These are phyloP conservation scores for Eumerus sabulonum DNA, from an alignment of 2,888 invertebrate genomes.

Conservation along the genomic window DNA sequence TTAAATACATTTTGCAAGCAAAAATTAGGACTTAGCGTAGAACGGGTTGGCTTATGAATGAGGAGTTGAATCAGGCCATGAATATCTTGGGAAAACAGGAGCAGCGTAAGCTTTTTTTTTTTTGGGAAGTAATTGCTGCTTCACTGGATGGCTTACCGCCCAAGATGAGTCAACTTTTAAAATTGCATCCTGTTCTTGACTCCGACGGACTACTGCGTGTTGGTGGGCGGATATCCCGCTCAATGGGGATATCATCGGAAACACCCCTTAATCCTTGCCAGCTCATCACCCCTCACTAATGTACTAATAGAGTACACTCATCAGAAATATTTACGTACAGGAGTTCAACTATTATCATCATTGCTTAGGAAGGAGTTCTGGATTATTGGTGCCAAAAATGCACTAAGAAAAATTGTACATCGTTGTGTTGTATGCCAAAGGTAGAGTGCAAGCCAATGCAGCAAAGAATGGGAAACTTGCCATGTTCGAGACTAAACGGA, in stretches of 20 bases:
- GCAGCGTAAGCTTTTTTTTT: no score
- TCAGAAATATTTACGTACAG: slow-evolving; percentile 7
- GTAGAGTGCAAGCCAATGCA: slow-evolving; percentile 5
- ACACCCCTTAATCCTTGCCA: slow-evolving; percentile 8
- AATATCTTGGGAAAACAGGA: no score
- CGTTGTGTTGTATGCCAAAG: slow-evolving; percentile 10
- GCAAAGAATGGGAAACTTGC: slow-evolving; percentile 8
- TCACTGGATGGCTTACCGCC: no score
- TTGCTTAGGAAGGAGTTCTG: slow-evolving; percentile 8
- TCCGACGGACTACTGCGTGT: background rate
- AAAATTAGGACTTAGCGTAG: no score
- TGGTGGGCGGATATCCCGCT: slow-evolving; percentile 9
- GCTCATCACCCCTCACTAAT: background rate
- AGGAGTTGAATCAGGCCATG: no score
- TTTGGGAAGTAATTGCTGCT: no score
- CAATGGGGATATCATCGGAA: background rate
- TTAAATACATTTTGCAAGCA: background rate
- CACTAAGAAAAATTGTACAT: slow-evolving; percentile 6
- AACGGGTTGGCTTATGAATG: no score
- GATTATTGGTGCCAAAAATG: slow-evolving; percentile 6
- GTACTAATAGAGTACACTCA: background rate
- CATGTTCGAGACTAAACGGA: background rate
- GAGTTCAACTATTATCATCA: background rate
- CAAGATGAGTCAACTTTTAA: background rate
- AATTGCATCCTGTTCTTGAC: slow-evolving; percentile 13